These are phyloP conservation scores for Larimichthys crocea DNA, from an alignment of 2,113 vertebrate genomes.

Conservation along the genomic window DNA sequence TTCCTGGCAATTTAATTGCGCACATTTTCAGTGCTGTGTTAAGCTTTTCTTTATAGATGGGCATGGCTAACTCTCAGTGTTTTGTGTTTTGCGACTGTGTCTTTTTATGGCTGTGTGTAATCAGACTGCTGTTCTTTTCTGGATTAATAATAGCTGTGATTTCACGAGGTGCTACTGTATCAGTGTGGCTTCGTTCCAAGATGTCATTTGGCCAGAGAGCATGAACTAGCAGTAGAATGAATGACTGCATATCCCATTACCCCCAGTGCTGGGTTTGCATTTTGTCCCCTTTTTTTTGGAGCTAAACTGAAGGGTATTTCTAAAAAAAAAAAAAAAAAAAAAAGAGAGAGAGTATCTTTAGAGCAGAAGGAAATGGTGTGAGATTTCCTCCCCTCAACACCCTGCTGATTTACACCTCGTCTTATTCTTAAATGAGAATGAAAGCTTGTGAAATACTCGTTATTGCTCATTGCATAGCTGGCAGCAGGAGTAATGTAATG, in stretches of 20 bases:
- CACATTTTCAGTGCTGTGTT: constrained; percentile 43
- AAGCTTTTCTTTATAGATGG: constrained; percentile 44
- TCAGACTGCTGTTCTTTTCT: constrained; percentile 70
- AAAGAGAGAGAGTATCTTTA: constrained; percentile 30
- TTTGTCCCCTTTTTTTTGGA: constrained; percentile 70
- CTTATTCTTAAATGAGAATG: constrained; percentile 53
- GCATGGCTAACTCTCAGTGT: constrained; percentile 24
- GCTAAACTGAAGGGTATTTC: constrained; percentile 68
- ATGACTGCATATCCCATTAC: constrained; percentile 81
- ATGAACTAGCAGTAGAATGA: constrained; percentile 75
- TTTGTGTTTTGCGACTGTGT: constrained; percentile 50
- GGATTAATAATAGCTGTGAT: constrained; percentile 75
- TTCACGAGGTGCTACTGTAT: constrained; percentile 76
- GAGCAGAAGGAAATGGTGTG: constrained; percentile 41
- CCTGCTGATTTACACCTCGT: constrained; percentile 47
- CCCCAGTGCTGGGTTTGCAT: constrained; percentile 77
- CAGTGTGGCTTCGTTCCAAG: constrained; percentile 66
- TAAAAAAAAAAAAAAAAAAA: constrained; percentile 10
- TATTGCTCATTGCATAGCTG: constrained; percentile 50
- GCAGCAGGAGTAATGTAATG: constrained; percentile 72
- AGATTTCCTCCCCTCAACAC: constrained; percentile 43
- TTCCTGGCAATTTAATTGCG: constrained; percentile 53
- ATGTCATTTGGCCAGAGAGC: constrained; percentile 78
- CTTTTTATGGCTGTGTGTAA: constrained; percentile 69
- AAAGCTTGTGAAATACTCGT: constrained; percentile 53